Conservation (phyloP, 1,140 invertebrate genomes). For the Lordiphosa mommai region DNA sequence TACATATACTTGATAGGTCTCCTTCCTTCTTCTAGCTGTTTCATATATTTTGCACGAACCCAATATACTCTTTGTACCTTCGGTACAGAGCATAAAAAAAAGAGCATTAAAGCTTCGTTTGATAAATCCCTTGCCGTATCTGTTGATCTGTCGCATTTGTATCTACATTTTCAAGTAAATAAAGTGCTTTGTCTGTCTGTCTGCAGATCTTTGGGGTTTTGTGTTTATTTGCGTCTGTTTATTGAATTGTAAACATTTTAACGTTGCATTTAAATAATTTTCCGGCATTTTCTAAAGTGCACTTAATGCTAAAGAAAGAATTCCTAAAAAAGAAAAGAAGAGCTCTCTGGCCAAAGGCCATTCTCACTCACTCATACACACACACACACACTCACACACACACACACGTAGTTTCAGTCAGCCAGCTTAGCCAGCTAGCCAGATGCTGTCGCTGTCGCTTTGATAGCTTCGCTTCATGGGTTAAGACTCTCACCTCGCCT, state of each 20-base stretch:
- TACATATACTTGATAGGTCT: too few species aligned
- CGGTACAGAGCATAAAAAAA: too few species aligned
- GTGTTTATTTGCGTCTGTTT: conserved; percentile 52
- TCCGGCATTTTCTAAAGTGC: conserved; percentile 28
- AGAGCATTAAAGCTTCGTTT: conserved; percentile 17
- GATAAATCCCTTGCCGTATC: too few species aligned
- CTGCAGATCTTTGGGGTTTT: background rate
- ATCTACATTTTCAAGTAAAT: conserved; percentile 29
- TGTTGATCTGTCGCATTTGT: conserved; percentile 30
- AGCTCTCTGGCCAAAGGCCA: conserved; percentile 35
- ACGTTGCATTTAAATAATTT: conserved; percentile 70
- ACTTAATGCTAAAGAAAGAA: conserved; percentile 13
- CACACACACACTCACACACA: conserved; percentile 19
- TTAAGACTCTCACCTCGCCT: conserved; percentile 23
- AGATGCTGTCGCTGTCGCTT: conserved; percentile 41
- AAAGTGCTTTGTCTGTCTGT: conserved; percentile 23
- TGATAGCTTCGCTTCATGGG: conserved; percentile 9
- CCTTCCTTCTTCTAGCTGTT: too few species aligned
- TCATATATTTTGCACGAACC: background rate
- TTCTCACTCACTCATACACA: conserved; percentile 48
- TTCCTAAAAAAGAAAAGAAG: conserved; percentile 9
- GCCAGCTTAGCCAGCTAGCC: background rate
- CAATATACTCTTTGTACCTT: too few species aligned
- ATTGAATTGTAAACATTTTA: conserved; percentile 77
- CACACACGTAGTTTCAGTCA: background rate